These are phyloP conservation scores for Caerostris extrusa DNA, from an alignment of 1,140 invertebrate genomes.

Conservation along the genomic window DNA sequence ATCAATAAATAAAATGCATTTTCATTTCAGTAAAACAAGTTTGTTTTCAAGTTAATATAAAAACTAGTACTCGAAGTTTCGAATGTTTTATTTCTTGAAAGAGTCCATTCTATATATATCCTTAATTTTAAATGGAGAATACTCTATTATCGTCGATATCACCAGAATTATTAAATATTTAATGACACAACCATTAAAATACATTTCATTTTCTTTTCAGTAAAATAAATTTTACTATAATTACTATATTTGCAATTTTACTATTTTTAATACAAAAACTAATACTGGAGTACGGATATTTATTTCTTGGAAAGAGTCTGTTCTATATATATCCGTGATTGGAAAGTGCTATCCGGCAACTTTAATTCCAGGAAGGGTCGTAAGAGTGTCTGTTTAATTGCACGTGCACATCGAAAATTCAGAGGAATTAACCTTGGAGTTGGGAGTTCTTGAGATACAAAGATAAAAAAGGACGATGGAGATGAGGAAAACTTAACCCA, in stretches of 20 bases:
- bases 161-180: too few species aligned
- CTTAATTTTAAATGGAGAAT: not conserved
- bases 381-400: slow-evolving; percentile 10
- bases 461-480: not conserved
- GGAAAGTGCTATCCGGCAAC: not conserved
- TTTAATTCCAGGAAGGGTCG: not conserved
- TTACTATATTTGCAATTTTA: not conserved
- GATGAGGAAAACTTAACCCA: not conserved
- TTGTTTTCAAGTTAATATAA: not conserved
- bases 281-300: not conserved
- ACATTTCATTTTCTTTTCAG: too few species aligned
- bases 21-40: too few species aligned
- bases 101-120: not conserved
- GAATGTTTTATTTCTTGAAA: not conserved
- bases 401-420: not conserved
- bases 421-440: slow-evolving; percentile 18
- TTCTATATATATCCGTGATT: slow-evolving; percentile 22
- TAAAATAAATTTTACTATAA: too few species aligned
- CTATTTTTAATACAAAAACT: not conserved
- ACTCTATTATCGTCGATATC: too few species aligned
- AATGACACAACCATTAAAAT: too few species aligned
- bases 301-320: not conserved
- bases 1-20: too few species aligned
- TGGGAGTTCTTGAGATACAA: slow-evolving; percentile 3
- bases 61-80: not conserved